phyloP scores from a whole-genome alignment of 2,888 invertebrate species.

The Acheta domesticus region DNA sequence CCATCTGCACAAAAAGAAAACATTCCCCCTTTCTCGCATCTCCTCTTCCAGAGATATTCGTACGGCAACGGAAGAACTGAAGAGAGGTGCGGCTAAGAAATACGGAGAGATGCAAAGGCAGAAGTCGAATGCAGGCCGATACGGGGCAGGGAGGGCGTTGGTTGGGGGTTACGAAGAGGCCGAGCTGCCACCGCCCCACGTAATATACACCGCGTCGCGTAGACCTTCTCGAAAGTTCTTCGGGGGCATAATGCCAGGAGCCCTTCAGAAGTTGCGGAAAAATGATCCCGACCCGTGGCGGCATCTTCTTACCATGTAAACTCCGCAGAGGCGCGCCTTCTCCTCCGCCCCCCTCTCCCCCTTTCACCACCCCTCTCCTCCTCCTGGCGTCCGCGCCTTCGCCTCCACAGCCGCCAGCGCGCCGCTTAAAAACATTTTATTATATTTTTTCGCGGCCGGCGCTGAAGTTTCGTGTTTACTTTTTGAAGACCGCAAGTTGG shows the following conservation, averaged over 20 bases:
- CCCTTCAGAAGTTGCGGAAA: constrained; percentile 18
- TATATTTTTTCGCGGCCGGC: constrained; percentile 18
- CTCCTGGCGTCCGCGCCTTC: not conserved
- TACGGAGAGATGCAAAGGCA: no score
- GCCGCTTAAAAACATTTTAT: constrained; percentile 7
- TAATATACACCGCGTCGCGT: constrained; percentile 3
- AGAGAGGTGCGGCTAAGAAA: no score
- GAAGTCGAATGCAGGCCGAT: no score
- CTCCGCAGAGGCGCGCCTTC: not conserved
- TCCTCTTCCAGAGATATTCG: no score
- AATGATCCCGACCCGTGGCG: constrained; percentile 5
- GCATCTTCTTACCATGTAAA: constrained; percentile 18
- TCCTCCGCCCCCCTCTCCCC: not conserved
- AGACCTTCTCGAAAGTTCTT: constrained; percentile 18
- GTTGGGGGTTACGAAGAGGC: no score
- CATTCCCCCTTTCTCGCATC: no score
- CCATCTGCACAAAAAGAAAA: no score
- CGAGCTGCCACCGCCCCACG: not conserved
- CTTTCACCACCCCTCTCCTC: not conserved
- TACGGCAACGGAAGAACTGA: no score
- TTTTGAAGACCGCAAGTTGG: constrained; percentile 18
- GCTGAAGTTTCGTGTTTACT: constrained; percentile 18
- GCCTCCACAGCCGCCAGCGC: not conserved
- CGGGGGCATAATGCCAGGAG: constrained; percentile 10
- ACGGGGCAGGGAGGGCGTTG: no score